Evolutionary conservation across 2,888 invertebrate genomes (phyloP).

Genomic region (Dione juno): DNA sequence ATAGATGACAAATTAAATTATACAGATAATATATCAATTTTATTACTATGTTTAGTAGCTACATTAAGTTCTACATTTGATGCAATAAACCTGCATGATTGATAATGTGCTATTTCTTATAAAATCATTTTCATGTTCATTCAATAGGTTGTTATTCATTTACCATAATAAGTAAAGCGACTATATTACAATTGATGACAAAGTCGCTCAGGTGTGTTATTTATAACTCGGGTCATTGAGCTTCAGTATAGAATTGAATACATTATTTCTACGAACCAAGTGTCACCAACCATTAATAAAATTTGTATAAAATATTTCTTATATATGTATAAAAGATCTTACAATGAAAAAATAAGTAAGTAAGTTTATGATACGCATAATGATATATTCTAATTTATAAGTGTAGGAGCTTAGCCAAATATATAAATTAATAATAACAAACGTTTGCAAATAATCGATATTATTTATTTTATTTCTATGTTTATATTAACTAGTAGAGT

Average conservation of each 20-base stretch:
- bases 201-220: constrained; percentile 14
- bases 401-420: too few species aligned
- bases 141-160: neutral
- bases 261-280: constrained; percentile 11
- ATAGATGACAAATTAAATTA: neutral
- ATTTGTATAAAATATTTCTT: too few species aligned
- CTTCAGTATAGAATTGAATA: constrained; percentile 24
- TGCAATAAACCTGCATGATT: neutral
- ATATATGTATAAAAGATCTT: too few species aligned
- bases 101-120: neutral
- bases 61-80: neutral
- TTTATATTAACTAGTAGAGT: too few species aligned
- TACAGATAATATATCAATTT: neutral
- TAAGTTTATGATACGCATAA: too few species aligned
- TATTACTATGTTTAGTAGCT: neutral
- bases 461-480: too few species aligned
- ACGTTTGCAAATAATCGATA: too few species aligned
- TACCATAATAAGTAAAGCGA: constrained; percentile 3
- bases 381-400: too few species aligned
- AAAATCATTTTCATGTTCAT: neutral
- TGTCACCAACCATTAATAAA: constrained; percentile 15
- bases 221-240: constrained; percentile 26
- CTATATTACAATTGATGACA: constrained; percentile 10
- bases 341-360: too few species aligned
- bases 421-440: too few species aligned